Evolutionary conservation across 92 coral and sea anemone genomes (phyloP), one percentile per base, ranked within the genome.

Genomic region (Parazoanthus swiftii): DNA sequence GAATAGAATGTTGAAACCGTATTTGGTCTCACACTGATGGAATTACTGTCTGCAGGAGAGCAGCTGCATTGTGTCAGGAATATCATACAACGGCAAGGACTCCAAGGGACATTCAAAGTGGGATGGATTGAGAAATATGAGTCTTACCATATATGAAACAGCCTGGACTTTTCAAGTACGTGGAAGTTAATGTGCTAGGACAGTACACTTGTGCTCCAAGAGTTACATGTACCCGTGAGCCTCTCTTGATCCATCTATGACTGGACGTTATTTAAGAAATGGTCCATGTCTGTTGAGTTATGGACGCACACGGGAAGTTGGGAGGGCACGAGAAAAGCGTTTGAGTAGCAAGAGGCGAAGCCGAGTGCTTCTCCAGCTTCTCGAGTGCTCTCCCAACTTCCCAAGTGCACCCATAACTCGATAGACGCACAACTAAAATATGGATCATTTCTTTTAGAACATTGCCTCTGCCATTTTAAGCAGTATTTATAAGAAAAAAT

Each of bases 81-180:
- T 97, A 16, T 88, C 93, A 15, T 97, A 91, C 88, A 97, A 95
- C 77, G 99, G 99, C 37, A 94, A 91, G 74, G 91, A 95, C 25
- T 89, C 90, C 21, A 89, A 93, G 48, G 99, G 98, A 10, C 89
- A 90, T 81, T 91, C 89, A 43, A 87, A 85, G 83, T 97, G 99
- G 99, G 98, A 97, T 88, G 98, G 98, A 21, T 85, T 97, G 33
- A 93, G 98, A 67, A 97, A 97, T 81, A 89, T 95, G 85, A 95
- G 89, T 87, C 68, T 97, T 36, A 89, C 97, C 36, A 80, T 94
- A 18, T 95, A 95, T 46, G 98, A 95, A 85, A 87, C 92, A n/a
- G 85, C 95, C 46, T 91, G 91, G 78, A 93, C 94, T 48, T 95
- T 92, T 89, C 99, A 97, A 95, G 99, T 97, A 71, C 51, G 88